Base-by-base conservation (phyloP, 2,888 invertebrate species). In the Podotricha telesiphe region DNA sequence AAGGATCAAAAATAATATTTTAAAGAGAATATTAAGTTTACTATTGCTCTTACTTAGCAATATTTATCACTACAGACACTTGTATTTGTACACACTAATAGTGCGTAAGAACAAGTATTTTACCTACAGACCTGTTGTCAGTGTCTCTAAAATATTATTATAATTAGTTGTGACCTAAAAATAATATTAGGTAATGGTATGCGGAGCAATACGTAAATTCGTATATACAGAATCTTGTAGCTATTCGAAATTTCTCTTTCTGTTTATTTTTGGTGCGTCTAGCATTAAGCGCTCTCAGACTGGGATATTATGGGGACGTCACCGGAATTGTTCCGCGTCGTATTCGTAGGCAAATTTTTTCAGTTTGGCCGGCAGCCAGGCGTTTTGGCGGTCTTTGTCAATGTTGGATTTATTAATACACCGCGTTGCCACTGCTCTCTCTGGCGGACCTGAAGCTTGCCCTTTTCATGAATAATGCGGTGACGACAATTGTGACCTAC, bases 341-440 rank as follows among this genome's bases (percentile, higher is more conserved):
- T 74, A 71, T 76, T 85, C 86, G 87, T 87, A 85, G 86, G 86
- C 81, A 61, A 82, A 78, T 83, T 71, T 89, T 90, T 88, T 83
- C 88, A 78, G 78, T 77, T 86, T 93, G 93, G 92, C 88, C 70
- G 74, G 0, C 67, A 67, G 86, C 92, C 93, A 93, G 89, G 77
- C 85, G 87, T 85, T 91, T 91, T 93, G 91, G 89, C 91, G 93
- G 92, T 93, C 93, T 93, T 86, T 93, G 93, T 93, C 93, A 93
- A 93, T 93, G 93, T 86, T 92, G 86, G 82, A 90, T 91, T 90
- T 93, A 93, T 93, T 93, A 91, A 91, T 93, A 91, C 81, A 84
- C 80, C 79, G 80, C 80, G 85, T 87, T 87, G 88, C 86, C 78
- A 78, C 81, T 81, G 79, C 73, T 78, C 74, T 88, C 73, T 78